phyloP scores from a whole-genome alignment of 2,113 vertebrate species.

The Promerops cafer region DNA sequence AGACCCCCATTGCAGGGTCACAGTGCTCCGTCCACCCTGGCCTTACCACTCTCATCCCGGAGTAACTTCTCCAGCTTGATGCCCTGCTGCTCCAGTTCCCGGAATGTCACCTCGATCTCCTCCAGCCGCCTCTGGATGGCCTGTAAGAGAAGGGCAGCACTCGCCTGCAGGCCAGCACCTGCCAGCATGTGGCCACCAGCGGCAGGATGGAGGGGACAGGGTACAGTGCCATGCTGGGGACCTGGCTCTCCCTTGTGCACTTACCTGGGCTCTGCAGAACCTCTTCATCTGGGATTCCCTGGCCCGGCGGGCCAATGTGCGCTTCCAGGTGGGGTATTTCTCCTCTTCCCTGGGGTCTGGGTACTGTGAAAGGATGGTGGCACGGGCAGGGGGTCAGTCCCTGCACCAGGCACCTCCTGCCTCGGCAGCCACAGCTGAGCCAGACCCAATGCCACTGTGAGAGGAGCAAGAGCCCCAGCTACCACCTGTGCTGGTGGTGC shows the following conservation, averaged over 20 bases:
- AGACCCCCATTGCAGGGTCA: accelerated
- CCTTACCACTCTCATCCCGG: slow-evolving; percentile 75
- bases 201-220: not conserved
- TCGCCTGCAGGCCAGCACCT: not conserved
- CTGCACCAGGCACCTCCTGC: not conserved
- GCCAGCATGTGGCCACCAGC: not conserved
- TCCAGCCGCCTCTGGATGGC: slow-evolving; percentile 88
- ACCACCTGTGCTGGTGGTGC: not conserved
- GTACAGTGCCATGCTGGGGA: accelerated
- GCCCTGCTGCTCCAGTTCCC: slow-evolving; percentile 85
- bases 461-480: not conserved
- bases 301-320: slow-evolving; percentile 76
- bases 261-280: slow-evolving; percentile 87
- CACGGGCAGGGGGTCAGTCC: not conserved
- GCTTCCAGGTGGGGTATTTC: slow-evolving; percentile 76
- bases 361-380: not conserved
- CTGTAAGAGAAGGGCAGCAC: slow-evolving; percentile 44
- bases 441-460: accelerated
- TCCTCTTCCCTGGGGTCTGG: slow-evolving; percentile 49
- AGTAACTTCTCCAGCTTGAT: slow-evolving; percentile 78
- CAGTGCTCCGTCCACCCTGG: accelerated
- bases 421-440: not conserved
- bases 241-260: not conserved
- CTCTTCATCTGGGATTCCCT: slow-evolving; percentile 82
- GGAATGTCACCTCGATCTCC: slow-evolving; percentile 87